Evolutionary conservation across 2,888 invertebrate genomes (phyloP).

Genomic region (Pinctada fucata): DNA sequence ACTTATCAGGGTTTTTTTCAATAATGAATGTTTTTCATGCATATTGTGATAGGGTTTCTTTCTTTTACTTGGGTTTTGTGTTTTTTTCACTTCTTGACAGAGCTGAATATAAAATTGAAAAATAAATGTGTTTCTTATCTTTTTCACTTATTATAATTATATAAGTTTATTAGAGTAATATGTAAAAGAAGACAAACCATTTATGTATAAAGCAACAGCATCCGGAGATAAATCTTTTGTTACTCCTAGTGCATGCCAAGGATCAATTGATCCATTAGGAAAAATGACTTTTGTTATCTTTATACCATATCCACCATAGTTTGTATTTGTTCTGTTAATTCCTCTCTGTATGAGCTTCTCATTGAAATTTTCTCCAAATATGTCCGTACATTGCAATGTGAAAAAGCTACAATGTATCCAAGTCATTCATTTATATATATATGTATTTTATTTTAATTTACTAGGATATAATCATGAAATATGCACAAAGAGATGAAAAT

Average conservation of each 20-base stretch:
- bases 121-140: no score
- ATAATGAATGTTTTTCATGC: no score
- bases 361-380: constrained; percentile 85
- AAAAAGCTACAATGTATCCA: constrained; percentile 79
- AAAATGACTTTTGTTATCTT: constrained; percentile 86
- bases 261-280: constrained; percentile 91
- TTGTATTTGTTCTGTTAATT: constrained; percentile 84
- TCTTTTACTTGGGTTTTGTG: no score
- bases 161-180: neutral
- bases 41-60: no score
- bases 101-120: no score
- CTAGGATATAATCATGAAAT: no score
- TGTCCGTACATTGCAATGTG: constrained; percentile 87
- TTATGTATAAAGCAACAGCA: constrained; percentile 76
- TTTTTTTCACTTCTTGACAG: no score
- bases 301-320: constrained; percentile 87
- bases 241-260: constrained; percentile 79
- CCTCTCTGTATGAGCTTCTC: constrained; percentile 81
- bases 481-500: no score
- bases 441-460: no score
- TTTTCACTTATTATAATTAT: neutral
- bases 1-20: no score
- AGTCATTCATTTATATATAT: neutral
- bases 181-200: constrained; percentile 66
- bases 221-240: constrained; percentile 71